Evolutionary conservation across 2,797 vertebrate species (phyloP).

Genomic region (Anguilla anguilla): DNA sequence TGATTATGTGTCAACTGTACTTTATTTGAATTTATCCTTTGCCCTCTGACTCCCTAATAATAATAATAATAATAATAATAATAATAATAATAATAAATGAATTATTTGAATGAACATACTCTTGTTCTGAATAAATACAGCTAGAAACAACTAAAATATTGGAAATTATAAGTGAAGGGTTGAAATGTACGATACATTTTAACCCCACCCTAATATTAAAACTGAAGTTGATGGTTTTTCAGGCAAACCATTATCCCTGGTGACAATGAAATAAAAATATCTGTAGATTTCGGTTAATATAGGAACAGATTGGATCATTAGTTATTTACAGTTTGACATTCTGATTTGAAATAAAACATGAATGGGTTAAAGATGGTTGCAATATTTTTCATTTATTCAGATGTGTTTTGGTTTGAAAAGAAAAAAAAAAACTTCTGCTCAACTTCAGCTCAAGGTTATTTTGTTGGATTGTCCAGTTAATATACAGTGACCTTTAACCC

Average conservation of each 20-base stretch:
- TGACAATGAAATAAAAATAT: too few species aligned
- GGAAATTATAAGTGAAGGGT: too few species aligned
- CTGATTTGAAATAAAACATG: too few species aligned
- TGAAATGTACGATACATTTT: too few species aligned
- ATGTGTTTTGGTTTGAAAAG: not conserved
- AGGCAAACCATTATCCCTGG: too few species aligned
- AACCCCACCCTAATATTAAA: too few species aligned
- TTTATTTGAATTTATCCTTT: not conserved
- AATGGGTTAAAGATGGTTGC: too few species aligned
- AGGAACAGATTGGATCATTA: too few species aligned
- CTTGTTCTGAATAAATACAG: slow-evolving; percentile 16
- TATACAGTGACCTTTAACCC: slow-evolving; percentile 12
- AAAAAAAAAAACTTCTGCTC: not conserved
- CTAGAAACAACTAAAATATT: not conserved
- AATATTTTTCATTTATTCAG: too few species aligned
- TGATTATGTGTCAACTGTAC: not conserved
- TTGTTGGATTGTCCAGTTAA: not conserved
- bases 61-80: not conserved
- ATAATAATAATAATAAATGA: not conserved
- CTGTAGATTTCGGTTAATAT: too few species aligned
- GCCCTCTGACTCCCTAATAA: not conserved
- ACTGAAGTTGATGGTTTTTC: too few species aligned
- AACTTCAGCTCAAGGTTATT: not conserved
- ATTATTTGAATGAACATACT: not conserved
- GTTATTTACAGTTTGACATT: too few species aligned